Evolutionary conservation across 2,888 invertebrate species (phyloP).

Genomic region (Trachelus iudaicus): DNA sequence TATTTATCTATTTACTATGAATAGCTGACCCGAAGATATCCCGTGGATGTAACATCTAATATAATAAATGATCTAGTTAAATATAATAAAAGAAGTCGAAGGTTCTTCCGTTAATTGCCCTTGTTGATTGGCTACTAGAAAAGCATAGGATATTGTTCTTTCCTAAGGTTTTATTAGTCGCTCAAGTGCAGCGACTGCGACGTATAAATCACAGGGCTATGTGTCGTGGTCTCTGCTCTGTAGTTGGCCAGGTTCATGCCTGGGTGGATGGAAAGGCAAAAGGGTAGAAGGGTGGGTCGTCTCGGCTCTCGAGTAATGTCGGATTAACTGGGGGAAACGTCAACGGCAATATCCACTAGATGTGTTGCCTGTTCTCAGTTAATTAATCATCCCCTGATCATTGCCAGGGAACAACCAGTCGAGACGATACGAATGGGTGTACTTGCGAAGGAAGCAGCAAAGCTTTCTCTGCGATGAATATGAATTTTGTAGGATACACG

Average conservation of each 20-base stretch:
- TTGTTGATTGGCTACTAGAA: neutral
- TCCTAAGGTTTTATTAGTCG: conserved; percentile 16
- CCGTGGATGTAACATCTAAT: neutral
- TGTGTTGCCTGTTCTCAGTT: conserved; percentile 1
- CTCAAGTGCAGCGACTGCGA: conserved; percentile 2
- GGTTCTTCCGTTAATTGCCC: neutral
- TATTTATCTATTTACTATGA: neutral
- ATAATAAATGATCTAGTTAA: neutral
- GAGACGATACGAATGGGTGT: neutral
- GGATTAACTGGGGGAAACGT: conserved; percentile 11
- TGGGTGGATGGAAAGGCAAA: neutral
- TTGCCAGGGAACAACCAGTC: conserved; percentile 4
- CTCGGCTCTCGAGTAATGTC: neutral
- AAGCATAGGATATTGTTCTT: neutral
- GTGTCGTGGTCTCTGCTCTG: conserved; percentile 5
- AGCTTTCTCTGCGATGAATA: neutral
- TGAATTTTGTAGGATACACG: neutral
- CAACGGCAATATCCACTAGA: conserved; percentile 16
- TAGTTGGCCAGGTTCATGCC: conserved; percentile 1
- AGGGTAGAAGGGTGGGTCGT: neutral
- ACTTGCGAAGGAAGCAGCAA: neutral
- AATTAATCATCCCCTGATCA: conserved; percentile 21
- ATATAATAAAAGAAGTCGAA: neutral
- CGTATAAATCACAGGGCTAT: conserved; percentile 17
- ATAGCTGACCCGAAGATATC: neutral